A percentile compares a stretch with the other conserved stretches of the same genome.
These are phyloP conservation scores for Falco novaeseelandiae DNA, from an alignment of 2,797 vertebrate species.

Conservation along the genomic window DNA sequence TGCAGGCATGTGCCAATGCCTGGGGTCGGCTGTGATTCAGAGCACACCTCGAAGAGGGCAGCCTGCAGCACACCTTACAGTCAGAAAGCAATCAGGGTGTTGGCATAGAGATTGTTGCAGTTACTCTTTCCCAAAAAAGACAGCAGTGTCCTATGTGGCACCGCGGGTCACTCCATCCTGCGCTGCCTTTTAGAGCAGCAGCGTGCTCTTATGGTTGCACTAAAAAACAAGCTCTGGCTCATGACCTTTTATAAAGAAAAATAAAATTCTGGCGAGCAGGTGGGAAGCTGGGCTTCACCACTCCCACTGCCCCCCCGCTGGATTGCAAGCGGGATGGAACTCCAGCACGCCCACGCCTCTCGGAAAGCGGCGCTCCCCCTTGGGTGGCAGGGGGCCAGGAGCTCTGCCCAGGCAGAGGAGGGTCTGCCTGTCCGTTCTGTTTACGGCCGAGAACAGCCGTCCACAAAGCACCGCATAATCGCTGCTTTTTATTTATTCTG, in stretches of 20 bases:
- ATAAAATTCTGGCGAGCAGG: not conserved
- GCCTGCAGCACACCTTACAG: fast-evolving
- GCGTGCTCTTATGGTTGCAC: fast-evolving
- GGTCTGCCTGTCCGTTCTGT: not conserved
- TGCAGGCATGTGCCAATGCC: fast-evolving
- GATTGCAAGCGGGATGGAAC: not conserved
- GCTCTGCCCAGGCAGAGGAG: not conserved
- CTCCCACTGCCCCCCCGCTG: not conserved
- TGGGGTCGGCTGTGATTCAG: not conserved
- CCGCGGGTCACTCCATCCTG: not conserved
- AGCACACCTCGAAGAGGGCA: too few species aligned
- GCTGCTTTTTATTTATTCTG: not conserved
- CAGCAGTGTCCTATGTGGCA: fast-evolving
- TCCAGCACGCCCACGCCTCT: not conserved
- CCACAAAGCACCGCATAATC: not conserved
- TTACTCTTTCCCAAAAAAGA: not conserved
- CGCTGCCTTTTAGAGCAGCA: not conserved
- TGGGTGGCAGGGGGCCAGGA: not conserved
- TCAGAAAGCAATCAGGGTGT: not conserved
- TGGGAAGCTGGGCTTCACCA: not conserved
- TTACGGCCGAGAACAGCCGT: not conserved
- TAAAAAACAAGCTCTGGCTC: not conserved
- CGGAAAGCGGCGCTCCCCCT: not conserved
- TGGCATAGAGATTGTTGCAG: not conserved
- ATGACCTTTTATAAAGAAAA: not conserved